Evolutionary conservation across 1,140 invertebrate genomes (phyloP).

Genomic region (Protaetia brevitarsis): DNA sequence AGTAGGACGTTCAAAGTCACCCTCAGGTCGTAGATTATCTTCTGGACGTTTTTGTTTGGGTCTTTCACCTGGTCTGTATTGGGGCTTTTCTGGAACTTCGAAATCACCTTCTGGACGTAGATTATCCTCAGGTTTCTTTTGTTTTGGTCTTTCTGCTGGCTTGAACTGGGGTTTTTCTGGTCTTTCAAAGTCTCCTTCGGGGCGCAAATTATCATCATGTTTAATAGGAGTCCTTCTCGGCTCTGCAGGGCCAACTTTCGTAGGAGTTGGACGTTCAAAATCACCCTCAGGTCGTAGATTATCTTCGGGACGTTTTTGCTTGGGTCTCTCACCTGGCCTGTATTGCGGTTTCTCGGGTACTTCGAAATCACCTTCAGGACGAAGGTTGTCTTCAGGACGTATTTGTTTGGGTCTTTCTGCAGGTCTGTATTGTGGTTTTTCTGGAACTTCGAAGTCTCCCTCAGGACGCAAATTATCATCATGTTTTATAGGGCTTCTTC

Average conservation of each 20-base stretch:
- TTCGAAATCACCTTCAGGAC: conserved; percentile 58
- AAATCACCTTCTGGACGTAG: conserved; percentile 61
- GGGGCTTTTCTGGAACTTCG: conserved; percentile 51
- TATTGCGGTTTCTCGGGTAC: conserved; percentile 32
- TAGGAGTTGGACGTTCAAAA: conserved; percentile 46
- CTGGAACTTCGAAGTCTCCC: conserved; percentile 60
- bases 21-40: conserved; percentile 60
- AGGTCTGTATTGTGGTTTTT: conserved; percentile 48
- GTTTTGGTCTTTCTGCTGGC: conserved; percentile 46
- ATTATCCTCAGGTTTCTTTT: conserved; percentile 47
- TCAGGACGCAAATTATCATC: conserved; percentile 58
- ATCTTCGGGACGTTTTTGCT: conserved; percentile 50
- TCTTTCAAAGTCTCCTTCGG: conserved; percentile 57
- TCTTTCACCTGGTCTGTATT: conserved; percentile 54
- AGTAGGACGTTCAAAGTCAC: conserved; percentile 56
- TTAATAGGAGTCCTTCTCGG: conserved; percentile 46
- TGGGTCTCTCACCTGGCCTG: conserved; percentile 43
- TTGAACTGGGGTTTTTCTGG: conserved; percentile 46
- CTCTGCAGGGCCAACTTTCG: conserved; percentile 45
- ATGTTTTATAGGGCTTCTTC: conserved; percentile 51
- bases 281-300: conserved; percentile 56
- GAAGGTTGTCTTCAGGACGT: conserved; percentile 55
- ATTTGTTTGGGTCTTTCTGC: conserved; percentile 56
- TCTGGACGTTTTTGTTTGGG: conserved; percentile 54
- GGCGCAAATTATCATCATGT: conserved; percentile 59